Percentiles rank a stretch among this genome's conserved stretches.
phyloP scores from a whole-genome alignment of 2,797 vertebrate genomes.

The Anguilla pacifica region DNA sequence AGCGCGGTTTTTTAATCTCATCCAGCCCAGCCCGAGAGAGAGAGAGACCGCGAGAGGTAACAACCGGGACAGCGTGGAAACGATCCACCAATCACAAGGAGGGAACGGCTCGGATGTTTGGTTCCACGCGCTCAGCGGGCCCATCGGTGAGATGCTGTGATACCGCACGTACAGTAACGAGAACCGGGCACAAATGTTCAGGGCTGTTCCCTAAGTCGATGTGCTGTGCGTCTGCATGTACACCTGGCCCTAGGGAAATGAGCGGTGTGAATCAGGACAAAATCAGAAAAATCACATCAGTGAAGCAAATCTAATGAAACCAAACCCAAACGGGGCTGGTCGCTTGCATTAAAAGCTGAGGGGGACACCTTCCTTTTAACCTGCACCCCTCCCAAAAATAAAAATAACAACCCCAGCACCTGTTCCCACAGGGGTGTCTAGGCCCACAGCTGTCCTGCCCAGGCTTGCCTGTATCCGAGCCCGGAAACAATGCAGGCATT shows the following conservation, averaged over 20 bases:
- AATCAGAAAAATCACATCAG: not conserved
- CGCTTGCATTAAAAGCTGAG: not conserved
- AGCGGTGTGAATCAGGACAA: no score
- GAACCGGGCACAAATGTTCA: not conserved
- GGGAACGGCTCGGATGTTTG: not conserved
- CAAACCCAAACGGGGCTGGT: not conserved
- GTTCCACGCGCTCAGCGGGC: not conserved
- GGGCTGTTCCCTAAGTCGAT: not conserved
- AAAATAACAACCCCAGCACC: not conserved
- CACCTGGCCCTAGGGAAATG: no score
- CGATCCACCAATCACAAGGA: not conserved
- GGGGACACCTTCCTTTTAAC: not conserved
- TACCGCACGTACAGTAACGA: no score
- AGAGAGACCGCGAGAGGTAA: not conserved
- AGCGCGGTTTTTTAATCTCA: not conserved
- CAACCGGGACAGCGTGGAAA: not conserved
- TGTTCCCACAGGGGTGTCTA: not conserved
- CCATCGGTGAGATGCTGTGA: not conserved
- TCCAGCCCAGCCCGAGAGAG: not conserved
- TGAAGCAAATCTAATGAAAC: not conserved
- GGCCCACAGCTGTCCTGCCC: constrained; percentile 11
- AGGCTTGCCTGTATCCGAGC: not conserved
- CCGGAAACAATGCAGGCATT: constrained; percentile 18
- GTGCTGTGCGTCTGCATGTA: not conserved
- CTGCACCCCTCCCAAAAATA: not conserved